phyloP scores from a whole-genome alignment of 35 echinoderm and acorn worm genomes.

The Chiridota heheva region DNA sequence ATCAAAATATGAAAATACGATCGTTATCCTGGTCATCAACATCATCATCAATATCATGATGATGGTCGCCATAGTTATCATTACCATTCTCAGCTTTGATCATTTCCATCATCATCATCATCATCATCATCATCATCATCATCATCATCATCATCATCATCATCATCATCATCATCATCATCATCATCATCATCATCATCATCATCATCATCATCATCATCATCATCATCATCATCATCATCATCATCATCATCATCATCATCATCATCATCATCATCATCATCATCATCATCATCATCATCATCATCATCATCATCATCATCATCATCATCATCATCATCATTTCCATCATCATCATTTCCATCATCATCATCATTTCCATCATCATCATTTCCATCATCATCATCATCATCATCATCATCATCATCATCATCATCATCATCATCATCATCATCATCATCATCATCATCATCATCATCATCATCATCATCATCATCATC shows the following conservation, averaged over 20 bases:
- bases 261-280: slow-evolving; percentile 1
- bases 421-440: background rate
- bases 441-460: background rate
- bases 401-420: background rate
- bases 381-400: background rate
- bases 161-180: slow-evolving; percentile 6
- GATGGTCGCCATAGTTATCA: too few species aligned
- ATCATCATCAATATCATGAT: too few species aligned
- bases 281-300: background rate
- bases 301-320: slow-evolving; percentile 2
- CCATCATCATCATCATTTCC: background rate
- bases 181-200: background rate
- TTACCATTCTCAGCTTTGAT: too few species aligned
- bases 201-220: background rate
- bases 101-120: background rate
- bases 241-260: background rate
- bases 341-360: background rate
- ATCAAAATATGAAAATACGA: too few species aligned
- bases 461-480: background rate
- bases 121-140: background rate
- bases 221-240: background rate
- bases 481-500: background rate
- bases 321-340: background rate
- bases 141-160: background rate
- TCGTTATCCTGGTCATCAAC: too few species aligned